phyloP scores from a whole-genome alignment of 2,888 invertebrate genomes.

The Mylabris sibirica region DNA sequence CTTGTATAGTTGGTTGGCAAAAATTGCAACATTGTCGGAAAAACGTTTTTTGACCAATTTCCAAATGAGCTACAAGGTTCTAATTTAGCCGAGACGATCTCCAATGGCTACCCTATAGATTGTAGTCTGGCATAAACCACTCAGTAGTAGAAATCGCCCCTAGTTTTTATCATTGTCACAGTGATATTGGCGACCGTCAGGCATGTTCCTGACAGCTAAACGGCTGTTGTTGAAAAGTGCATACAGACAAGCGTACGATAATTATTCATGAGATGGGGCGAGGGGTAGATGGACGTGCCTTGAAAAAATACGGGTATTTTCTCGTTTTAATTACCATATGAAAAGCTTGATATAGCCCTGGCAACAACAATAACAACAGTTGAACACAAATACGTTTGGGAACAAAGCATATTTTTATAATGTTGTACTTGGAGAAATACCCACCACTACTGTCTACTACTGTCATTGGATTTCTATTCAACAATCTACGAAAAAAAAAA shows the following conservation, averaged over 20 bases:
- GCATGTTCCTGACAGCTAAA: slow-evolving; percentile 49
- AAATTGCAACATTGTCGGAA: too few relatives aligned
- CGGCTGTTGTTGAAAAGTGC: slow-evolving; percentile 51
- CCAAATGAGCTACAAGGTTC: too few relatives aligned
- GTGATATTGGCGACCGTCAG: slow-evolving; percentile 47
- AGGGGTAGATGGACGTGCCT: too few relatives aligned
- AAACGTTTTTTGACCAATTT: too few relatives aligned
- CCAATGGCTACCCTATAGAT: too few relatives aligned
- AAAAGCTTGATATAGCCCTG: slow-evolving; percentile 29
- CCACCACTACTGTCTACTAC: too few relatives aligned
- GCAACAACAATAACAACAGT: slow-evolving; percentile 25
- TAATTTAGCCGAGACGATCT: too few relatives aligned
- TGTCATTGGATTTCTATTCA: too few relatives aligned
- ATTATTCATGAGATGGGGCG: neutral
- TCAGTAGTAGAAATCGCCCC: too few relatives aligned
- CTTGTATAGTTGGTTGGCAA: too few relatives aligned
- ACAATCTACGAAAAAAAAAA: too few relatives aligned
- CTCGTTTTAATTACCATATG: slow-evolving; percentile 41
- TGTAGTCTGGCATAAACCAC: too few relatives aligned
- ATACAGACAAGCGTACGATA: slow-evolving; percentile 29
- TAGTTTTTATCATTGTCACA: slow-evolving; percentile 51
- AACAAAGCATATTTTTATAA: slow-evolving; percentile 31
- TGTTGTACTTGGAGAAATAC: neutral
- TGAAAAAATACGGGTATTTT: slow-evolving; percentile 2
- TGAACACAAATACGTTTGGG: slow-evolving; percentile 38